Evolutionary conservation across 2,888 invertebrate species (phyloP).

Genomic region (Pachycephus smyrnensis): DNA sequence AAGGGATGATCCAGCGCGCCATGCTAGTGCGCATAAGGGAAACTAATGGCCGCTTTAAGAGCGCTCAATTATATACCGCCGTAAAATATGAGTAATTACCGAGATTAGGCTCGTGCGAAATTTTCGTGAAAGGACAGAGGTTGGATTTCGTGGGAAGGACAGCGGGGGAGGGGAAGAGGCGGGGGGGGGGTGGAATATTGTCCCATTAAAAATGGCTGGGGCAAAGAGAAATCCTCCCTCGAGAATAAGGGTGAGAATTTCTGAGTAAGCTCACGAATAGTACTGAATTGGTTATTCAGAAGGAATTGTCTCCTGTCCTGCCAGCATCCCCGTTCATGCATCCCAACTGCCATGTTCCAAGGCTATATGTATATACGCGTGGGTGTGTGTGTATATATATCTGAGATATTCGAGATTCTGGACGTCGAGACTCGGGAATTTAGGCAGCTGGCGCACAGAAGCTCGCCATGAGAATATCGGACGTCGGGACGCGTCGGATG

Average conservation of each 20-base stretch:
- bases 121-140: constrained; percentile 26
- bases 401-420: constrained; percentile 36
- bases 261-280: background rate
- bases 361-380: background rate
- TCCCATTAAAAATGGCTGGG: background rate
- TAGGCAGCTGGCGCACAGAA: constrained; percentile 11
- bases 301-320: background rate
- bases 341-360: background rate
- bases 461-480: background rate
- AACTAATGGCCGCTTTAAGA: constrained; percentile 60
- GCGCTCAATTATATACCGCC: constrained; percentile 57
- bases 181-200: background rate
- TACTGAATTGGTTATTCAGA: background rate
- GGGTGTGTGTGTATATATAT: background rate
- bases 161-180: accelerated
- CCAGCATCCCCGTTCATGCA: background rate
- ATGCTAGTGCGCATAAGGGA: constrained; percentile 32
- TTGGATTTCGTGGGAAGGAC: background rate
- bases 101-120: constrained; percentile 50
- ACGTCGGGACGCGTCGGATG: background rate
- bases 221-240: background rate
- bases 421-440: constrained; percentile 26
- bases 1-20: background rate
- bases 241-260: background rate
- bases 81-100: constrained; percentile 60